phyloP scores from a whole-genome alignment of 92 coral and sea anemone species.

The Isaurus tuberculatus region DNA sequence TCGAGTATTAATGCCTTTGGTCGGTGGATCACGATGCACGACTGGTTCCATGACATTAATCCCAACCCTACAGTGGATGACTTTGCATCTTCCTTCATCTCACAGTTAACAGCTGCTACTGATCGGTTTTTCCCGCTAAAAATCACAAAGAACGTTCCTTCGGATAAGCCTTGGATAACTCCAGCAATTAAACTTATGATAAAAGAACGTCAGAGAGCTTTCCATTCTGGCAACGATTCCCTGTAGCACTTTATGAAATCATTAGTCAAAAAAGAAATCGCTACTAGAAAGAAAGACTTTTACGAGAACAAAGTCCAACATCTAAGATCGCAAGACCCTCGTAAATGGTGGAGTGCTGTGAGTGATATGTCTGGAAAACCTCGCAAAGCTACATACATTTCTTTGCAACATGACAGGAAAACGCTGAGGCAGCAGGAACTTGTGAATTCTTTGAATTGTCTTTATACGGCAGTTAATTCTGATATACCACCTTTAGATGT shows the following conservation, averaged over 20 bases:
- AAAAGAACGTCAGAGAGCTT: slow-evolving; percentile 41
- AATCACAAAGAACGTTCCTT: not conserved
- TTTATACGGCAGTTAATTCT: not conserved
- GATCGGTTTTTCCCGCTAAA: slow-evolving; percentile 9
- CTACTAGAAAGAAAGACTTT: slow-evolving; percentile 7
- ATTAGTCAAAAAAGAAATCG: slow-evolving; percentile 24
- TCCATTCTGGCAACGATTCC: slow-evolving; percentile 1
- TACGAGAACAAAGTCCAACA: slow-evolving; percentile 26
- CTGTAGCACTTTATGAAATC: slow-evolving; percentile 12
- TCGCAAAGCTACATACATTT: slow-evolving; percentile 3
- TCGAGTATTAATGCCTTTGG: slow-evolving; percentile 30
- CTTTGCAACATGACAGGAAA: slow-evolving; percentile 19
- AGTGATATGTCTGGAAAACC: slow-evolving; percentile 35
- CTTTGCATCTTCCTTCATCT: slow-evolving; percentile 9
- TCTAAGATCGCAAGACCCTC: slow-evolving; percentile 16
- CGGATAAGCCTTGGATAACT: slow-evolving; percentile 27
- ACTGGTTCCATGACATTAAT: not conserved
- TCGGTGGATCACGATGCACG: slow-evolving; percentile 32
- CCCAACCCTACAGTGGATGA: not conserved
- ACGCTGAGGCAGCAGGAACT: slow-evolving; percentile 26
- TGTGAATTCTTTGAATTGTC: slow-evolving; percentile 13
- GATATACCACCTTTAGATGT: slow-evolving; percentile 28
- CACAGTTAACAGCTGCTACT: not conserved
- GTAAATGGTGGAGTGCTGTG: slow-evolving; percentile 40
- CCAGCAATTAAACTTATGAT: not conserved